Percentiles rank a stretch among this genome's conserved stretches.
Conservation (phyloP, 1,140 invertebrate species). For the Sinonovacula constricta region DNA sequence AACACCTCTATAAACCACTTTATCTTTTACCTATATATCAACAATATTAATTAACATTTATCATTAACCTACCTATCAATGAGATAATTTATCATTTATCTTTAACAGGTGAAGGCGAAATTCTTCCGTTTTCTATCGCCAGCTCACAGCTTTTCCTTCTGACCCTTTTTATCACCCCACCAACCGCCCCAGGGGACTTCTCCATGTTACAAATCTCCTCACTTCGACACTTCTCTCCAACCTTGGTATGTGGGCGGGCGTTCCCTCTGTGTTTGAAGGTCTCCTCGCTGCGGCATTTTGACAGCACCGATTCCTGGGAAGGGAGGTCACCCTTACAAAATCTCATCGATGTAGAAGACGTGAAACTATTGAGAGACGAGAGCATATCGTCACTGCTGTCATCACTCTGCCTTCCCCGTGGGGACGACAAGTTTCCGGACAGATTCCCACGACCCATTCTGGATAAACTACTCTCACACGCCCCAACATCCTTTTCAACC, state of each 20-base stretch:
- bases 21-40: no score
- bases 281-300: constrained; percentile 31
- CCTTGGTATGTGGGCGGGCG: neutral
- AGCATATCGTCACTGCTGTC: constrained; percentile 43
- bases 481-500: neutral
- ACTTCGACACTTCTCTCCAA: constrained; percentile 53
- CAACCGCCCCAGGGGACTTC: constrained; percentile 3
- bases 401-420: constrained; percentile 29
- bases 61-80: no score
- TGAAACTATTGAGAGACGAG: constrained; percentile 36
- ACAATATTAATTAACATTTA: no score
- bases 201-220: constrained; percentile 51
- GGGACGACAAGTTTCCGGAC: constrained; percentile 27
- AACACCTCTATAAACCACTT: no score
- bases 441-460: constrained; percentile 9
- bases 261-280: constrained; percentile 25
- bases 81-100: no score
- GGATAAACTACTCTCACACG: no score
- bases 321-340: constrained; percentile 27
- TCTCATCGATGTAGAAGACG: constrained; percentile 34
- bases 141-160: constrained; percentile 69
- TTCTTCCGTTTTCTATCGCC: constrained; percentile 65
- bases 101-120: constrained; percentile 55
- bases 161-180: constrained; percentile 29
- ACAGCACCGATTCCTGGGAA: constrained; percentile 10